Evolutionary conservation across 2,797 vertebrate genomes (phyloP), one percentile per base, ranked within the genome.

Genomic region (Austrolebias charrua): DNA sequence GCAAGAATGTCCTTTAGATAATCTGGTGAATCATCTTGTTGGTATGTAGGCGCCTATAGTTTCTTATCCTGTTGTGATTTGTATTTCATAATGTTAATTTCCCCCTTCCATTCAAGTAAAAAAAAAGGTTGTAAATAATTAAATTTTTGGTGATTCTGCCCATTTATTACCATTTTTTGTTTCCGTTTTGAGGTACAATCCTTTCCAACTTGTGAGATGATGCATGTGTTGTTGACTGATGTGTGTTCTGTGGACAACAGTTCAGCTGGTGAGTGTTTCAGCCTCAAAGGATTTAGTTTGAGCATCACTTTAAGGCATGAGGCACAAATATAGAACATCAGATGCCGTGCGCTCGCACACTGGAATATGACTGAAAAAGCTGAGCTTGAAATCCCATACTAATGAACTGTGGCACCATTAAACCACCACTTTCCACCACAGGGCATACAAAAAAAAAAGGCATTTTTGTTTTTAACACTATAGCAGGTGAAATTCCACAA

Each of bases 391-490:
- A 78, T 66, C 55, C 71, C 66, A 73, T 78, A 66, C 66, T 82
- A 86, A 86, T 87, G 78, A 86, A 74, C 71, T 80, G 71, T 82
- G 74, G 76, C 66, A 71, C 66, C 68, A 79, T 86, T 87, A 85
- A 83, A 79, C 42, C 55, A 69, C 33, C 29, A 9, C 60, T 67
- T 69, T 63, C 70, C 53, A 79, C 84, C 71, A 69, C 78, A 75
- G 81, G 79, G 55, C 47, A 68, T 60, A 52, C 31, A 73, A 24
- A 66, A 24, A 66, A 24, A 24, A 70, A 71, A 72, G 60, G 10
- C 43, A 2, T 18, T 71, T 78, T 75, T 62, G 18, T 63, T n/a
- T 63, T 74, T 66, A 69, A 72, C 71, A 73, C 53, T 35, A 69
- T 78, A 47, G 50, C 60, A 38, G 62, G 46, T 80, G 20, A 69